These are phyloP conservation scores for Nephila pilipes DNA, from an alignment of 1,140 invertebrate species.

Conservation along the genomic window DNA sequence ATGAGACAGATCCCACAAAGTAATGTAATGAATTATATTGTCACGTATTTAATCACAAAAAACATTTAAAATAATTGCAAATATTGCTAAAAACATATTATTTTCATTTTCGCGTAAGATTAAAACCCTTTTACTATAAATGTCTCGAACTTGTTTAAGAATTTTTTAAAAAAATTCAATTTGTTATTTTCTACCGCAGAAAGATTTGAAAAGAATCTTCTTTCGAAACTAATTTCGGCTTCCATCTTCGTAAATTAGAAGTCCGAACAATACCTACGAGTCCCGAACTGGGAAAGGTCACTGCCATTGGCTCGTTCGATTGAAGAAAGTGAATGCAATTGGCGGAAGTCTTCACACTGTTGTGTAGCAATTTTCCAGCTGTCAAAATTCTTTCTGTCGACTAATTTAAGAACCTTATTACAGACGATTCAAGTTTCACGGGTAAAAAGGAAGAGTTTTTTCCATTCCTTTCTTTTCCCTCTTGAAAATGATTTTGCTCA, in stretches of 20 bases:
- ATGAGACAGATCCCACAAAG: too few relatives aligned
- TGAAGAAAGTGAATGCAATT: background rate
- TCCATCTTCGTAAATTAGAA: background rate
- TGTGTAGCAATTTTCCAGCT: background rate
- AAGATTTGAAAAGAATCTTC: background rate
- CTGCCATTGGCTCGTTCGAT: background rate
- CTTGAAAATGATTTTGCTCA: background rate
- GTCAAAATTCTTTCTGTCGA: background rate
- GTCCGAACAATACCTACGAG: background rate
- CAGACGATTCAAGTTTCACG: background rate
- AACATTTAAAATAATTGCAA: too few relatives aligned
- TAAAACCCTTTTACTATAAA: too few relatives aligned
- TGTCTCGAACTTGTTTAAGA: too few relatives aligned
- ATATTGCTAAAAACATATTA: too few relatives aligned
- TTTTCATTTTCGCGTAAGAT: too few relatives aligned
- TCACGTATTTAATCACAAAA: too few relatives aligned
- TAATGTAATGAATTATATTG: too few relatives aligned
- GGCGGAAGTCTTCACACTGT: background rate
- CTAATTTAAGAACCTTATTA: constrained; percentile 19
- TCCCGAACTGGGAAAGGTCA: background rate
- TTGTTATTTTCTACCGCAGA: background rate
- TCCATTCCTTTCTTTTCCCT: background rate
- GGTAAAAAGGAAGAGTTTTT: background rate
- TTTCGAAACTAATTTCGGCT: background rate
- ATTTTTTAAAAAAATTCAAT: too few relatives aligned